Evolutionary conservation across 2,888 invertebrate genomes (phyloP).

Genomic region (Arrhopalites spinosus): DNA sequence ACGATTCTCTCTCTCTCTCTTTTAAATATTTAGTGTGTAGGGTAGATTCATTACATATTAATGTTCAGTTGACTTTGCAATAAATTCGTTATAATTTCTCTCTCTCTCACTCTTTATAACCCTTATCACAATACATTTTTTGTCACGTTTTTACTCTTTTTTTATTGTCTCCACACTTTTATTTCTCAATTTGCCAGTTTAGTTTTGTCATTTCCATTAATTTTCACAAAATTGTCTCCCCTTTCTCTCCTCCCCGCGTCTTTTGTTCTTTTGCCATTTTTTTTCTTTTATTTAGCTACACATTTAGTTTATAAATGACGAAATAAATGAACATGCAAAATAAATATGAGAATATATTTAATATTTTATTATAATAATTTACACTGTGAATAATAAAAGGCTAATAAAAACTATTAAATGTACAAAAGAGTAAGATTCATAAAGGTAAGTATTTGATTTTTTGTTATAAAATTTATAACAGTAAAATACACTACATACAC

Average conservation of each 20-base stretch:
- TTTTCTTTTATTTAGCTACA: neutral
- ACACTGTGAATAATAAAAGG: too few relatives aligned
- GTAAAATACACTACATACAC: too few relatives aligned
- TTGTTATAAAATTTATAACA: too few relatives aligned
- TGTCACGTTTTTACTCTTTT: neutral
- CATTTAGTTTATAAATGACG: too few relatives aligned
- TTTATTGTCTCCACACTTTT: neutral
- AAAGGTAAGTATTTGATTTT: too few relatives aligned
- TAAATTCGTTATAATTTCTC: slow-evolving; percentile 19
- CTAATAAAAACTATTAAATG: too few relatives aligned
- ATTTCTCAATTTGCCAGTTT: neutral
- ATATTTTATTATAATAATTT: too few relatives aligned
- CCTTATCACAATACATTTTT: neutral
- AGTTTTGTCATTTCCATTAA: neutral
- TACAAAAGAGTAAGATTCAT: too few relatives aligned
- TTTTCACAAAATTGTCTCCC: neutral
- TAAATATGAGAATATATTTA: too few relatives aligned
- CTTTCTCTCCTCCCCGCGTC: neutral
- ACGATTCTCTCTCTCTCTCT: neutral
- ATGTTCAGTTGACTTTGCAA: slow-evolving; percentile 26
- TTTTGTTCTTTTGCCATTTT: neutral
- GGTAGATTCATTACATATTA: slow-evolving; percentile 26
- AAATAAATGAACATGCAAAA: too few relatives aligned
- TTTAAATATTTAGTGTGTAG: neutral
- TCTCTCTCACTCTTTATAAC: slow-evolving; percentile 5